These are phyloP conservation scores for Poecilobothrus nobilitatus DNA, from an alignment of 2,888 invertebrate species.

Conservation along the genomic window DNA sequence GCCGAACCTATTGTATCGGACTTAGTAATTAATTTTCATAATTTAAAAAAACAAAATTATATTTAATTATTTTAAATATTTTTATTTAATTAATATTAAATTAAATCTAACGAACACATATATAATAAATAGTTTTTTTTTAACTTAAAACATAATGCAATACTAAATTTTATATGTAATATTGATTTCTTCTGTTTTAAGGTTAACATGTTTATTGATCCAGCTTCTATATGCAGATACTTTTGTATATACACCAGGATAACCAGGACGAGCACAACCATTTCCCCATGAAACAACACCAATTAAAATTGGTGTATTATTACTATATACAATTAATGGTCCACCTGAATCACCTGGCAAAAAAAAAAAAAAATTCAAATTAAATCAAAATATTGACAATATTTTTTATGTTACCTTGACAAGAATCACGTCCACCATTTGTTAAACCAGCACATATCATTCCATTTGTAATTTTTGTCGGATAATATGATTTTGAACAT, in stretches of 20 bases:
- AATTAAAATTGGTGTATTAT: slow-evolving; percentile 7
- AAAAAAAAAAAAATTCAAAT: not conserved
- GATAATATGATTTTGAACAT: not conserved
- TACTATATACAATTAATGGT: slow-evolving; percentile 14
- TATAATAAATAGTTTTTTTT: no score
- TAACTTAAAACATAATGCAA: no score
- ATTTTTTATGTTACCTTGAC: not conserved
- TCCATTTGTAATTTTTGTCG: not conserved
- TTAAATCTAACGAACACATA: no score
- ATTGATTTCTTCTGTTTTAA: not conserved
- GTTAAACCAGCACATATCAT: slow-evolving; percentile 47
- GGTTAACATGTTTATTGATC: slow-evolving; percentile 14
- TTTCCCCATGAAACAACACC: slow-evolving; percentile 20
- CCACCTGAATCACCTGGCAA: slow-evolving; percentile 20
- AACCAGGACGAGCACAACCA: slow-evolving; percentile 17
- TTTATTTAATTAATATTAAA: no score
- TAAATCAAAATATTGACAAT: not conserved
- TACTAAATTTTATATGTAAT: not conserved
- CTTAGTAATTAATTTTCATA: no score
- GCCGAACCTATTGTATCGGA: no score
- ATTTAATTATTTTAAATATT: no score
- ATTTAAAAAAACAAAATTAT: no score
- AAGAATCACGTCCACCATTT: slow-evolving; percentile 35
- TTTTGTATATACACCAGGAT: slow-evolving; percentile 19
- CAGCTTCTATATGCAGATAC: slow-evolving; percentile 13